Conservation (phyloP, 1,140 invertebrate genomes). For the Trichonephila inaurata region DNA sequence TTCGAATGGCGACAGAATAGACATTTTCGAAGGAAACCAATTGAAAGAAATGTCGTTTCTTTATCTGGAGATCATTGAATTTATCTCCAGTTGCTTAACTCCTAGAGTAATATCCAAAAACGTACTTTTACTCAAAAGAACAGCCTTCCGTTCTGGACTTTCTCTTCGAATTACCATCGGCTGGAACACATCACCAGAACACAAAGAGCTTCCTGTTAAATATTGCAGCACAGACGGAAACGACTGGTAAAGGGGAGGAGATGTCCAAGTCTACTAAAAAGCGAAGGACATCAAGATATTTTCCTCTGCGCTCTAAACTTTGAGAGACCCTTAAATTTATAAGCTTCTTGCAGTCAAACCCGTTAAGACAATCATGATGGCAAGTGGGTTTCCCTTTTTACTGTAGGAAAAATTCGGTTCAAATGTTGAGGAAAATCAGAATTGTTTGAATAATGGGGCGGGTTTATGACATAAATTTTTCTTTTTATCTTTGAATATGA, state of each 20-base stretch:
- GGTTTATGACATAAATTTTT: neutral
- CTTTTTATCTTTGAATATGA: neutral
- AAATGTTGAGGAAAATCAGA: slow-evolving; percentile 6
- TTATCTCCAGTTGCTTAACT: slow-evolving; percentile 49
- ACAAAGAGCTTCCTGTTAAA: slow-evolving; percentile 57
- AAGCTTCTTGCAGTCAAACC: slow-evolving; percentile 11
- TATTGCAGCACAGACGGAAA: slow-evolving; percentile 35
- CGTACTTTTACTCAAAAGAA: neutral
- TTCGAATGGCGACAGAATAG: neutral
- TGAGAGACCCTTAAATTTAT: slow-evolving; percentile 34
- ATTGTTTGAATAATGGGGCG: neutral
- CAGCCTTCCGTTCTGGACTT: slow-evolving; percentile 36
- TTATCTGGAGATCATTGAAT: slow-evolving; percentile 49
- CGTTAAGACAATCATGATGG: slow-evolving; percentile 37
- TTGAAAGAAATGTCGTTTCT: slow-evolving; percentile 53
- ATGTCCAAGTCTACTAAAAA: slow-evolving; percentile 8
- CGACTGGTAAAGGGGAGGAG: neutral
- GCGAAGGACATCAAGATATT: neutral
- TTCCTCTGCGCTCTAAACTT: slow-evolving; percentile 5
- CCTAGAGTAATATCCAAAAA: slow-evolving; percentile 14
- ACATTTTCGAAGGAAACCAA: slow-evolving; percentile 25
- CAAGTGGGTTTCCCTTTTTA: neutral
- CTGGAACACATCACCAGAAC: slow-evolving; percentile 22
- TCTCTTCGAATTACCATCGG: slow-evolving; percentile 8
- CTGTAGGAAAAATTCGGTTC: neutral